Percentiles rank a stretch among this genome's conserved stretches.
Evolutionary conservation across 2,113 vertebrate species (phyloP).

Genomic region (Geococcyx californianus): DNA sequence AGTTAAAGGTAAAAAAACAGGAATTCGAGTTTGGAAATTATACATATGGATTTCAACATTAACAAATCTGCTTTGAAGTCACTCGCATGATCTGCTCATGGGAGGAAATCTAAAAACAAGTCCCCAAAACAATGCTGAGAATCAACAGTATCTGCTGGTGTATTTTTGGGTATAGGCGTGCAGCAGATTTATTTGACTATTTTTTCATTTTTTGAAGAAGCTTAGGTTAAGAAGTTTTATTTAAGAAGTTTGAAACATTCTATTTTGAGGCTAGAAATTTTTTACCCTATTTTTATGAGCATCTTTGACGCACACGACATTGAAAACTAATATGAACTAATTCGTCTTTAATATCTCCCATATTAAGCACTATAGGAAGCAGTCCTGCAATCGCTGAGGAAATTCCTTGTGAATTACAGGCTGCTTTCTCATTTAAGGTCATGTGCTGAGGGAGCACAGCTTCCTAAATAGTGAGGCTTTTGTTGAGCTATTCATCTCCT

Average conservation of each 20-base stretch:
- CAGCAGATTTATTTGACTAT: background rate
- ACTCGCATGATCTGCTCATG: background rate
- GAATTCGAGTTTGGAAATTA: background rate
- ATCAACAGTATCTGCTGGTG: background rate
- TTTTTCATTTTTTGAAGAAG: background rate
- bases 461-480: conserved; percentile 67
- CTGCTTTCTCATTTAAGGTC: conserved; percentile 72
- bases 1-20: background rate
- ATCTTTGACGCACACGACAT: background rate
- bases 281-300: background rate
- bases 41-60: background rate
- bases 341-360: conserved; percentile 10
- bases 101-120: background rate
- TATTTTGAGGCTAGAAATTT: background rate
- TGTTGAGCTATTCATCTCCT: conserved; percentile 67
- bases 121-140: background rate
- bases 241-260: background rate
- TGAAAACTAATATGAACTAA: conserved; percentile 38
- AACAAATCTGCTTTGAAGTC: background rate
- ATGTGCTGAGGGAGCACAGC: conserved; percentile 65
- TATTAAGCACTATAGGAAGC: conserved; percentile 53
- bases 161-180: background rate
- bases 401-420: conserved; percentile 69
- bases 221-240: background rate
- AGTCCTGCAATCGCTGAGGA: conserved; percentile 29